Evolutionary conservation across 2,113 vertebrate species (phyloP).

Genomic region (Sula dactylatra): DNA sequence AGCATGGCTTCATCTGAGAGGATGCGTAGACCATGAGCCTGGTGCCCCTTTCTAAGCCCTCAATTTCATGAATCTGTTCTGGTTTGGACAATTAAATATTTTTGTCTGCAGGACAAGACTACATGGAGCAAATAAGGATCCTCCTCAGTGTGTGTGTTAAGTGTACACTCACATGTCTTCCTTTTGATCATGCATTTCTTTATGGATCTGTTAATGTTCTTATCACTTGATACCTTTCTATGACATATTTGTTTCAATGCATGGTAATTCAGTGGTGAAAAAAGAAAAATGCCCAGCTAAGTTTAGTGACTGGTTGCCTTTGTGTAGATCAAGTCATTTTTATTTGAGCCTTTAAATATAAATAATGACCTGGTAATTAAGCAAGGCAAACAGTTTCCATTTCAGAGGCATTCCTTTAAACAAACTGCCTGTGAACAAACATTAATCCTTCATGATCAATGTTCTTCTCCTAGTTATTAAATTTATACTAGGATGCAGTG

Average conservation of each 20-base stretch:
- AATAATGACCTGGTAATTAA: conserved; percentile 2
- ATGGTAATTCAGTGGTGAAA: neutral
- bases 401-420: neutral
- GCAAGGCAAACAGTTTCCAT: neutral
- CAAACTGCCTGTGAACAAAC: neutral
- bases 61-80: neutral
- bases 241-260: neutral
- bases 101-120: neutral
- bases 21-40: neutral
- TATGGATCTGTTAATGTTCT: neutral
- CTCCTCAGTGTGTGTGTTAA: neutral
- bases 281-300: neutral
- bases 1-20: neutral
- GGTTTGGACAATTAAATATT: neutral
- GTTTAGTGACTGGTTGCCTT: neutral
- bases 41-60: neutral
- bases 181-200: neutral
- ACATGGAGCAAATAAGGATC: neutral
- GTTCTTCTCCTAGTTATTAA: neutral
- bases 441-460: neutral
- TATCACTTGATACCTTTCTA: neutral
- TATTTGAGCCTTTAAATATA: neutral
- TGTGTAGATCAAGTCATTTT: neutral
- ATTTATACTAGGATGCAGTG: neutral
- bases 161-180: neutral